Conservation (phyloP, 2,888 invertebrate species). For the Cheilosia grossa region DNA sequence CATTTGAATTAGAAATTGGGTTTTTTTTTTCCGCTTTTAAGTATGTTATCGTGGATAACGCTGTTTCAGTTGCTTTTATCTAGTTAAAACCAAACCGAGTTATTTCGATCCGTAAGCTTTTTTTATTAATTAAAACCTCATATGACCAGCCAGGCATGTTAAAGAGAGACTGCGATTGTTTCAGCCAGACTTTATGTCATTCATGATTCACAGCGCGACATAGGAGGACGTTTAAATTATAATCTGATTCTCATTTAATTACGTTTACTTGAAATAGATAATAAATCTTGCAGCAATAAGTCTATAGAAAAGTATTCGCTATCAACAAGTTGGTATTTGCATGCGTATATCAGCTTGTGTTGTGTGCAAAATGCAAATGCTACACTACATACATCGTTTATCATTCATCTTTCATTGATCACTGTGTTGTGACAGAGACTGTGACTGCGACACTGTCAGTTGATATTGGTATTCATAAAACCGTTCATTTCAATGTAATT, state of each 20-base stretch:
- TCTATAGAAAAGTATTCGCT: neutral
- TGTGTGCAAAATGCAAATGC: too few species aligned
- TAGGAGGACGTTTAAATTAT: neutral
- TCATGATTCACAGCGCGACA: neutral
- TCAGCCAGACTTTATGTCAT: neutral
- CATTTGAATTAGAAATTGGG: neutral
- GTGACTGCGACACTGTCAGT: too few species aligned
- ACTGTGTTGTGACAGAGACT: too few species aligned
- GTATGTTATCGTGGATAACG: constrained; percentile 4
- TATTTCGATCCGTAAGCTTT: constrained; percentile 3
- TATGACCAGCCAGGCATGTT: constrained; percentile 7
- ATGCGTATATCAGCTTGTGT: too few species aligned
- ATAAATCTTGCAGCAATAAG: neutral
- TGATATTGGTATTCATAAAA: too few species aligned
- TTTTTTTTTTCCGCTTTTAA: neutral
- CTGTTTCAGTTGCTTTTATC: constrained; percentile 43
- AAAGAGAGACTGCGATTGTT: neutral
- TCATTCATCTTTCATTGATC: too few species aligned
- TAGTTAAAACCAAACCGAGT: constrained; percentile 42
- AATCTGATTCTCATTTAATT: neutral
- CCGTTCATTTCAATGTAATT: too few species aligned
- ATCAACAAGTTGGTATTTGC: too few species aligned
- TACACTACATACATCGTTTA: too few species aligned
- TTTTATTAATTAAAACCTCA: constrained; percentile 8
- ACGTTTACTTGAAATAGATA: neutral